Evolutionary conservation across 2,113 vertebrate genomes (phyloP), one percentile per base, ranked within the genome.

Genomic region (Macquaria australasica): DNA sequence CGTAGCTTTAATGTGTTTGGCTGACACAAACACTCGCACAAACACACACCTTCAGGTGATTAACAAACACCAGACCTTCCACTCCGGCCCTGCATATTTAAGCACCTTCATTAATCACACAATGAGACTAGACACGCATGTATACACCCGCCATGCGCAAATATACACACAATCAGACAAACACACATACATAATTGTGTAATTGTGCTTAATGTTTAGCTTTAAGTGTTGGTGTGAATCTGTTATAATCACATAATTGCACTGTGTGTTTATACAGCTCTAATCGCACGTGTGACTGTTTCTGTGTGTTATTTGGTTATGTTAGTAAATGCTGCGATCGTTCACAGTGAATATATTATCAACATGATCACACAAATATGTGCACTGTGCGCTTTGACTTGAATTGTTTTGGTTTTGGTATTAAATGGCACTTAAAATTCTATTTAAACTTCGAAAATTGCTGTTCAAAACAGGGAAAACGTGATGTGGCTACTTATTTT

Each of bases 31-130:
- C 8, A 85, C 45, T 5, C 25, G 21, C 45, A 87, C 86, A 91
- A 72, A 72, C 8, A 85, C 45, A 64, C 81, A 80, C 80, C 25
- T 80, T 63, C 41, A 82, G 78, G 82, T 90, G 91, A 92, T 94
- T 91, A 91, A 93, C 89, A 94, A 89, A 93, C 79, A 78, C 67
- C 81, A 84, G 91, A 69, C 74, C 79, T 86, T 79, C 84, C 63
- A 63, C 71, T 83, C 68, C 70, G 23, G 81, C 82, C 70, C 83
- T 82, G 70, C 69, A 80, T 87, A 50, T 87, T 87, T 91, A 94
- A 94, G 88, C 58, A 88, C 90, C 81, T 69, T 74, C 90, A 95
- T 94, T 90, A 87, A 93, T 95, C 93, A 92, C 81, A 80, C 48
- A 58, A 37, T 7, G 39, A 67, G 55, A 41, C 28, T 10, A 64